These are phyloP conservation scores for Hypocryptadius cinnamomeus DNA, from an alignment of 2,113 vertebrate species.

Conservation along the genomic window DNA sequence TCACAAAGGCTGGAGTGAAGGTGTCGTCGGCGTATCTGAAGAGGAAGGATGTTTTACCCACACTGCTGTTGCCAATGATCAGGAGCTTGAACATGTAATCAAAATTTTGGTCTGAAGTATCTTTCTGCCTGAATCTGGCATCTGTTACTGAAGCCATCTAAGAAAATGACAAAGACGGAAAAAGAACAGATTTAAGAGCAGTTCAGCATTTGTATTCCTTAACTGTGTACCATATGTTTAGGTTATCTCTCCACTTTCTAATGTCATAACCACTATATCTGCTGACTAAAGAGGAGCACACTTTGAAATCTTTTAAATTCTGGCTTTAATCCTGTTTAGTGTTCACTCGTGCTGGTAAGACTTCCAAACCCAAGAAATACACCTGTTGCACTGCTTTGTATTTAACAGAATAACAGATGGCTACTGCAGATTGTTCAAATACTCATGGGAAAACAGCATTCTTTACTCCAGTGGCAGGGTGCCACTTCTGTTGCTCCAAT, in stretches of 20 bases:
- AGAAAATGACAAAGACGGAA: constrained; percentile 27
- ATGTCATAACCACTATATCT: neutral
- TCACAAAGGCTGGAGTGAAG: constrained; percentile 95
- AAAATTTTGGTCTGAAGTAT: constrained; percentile 97
- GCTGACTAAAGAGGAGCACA: neutral
- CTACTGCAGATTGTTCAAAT: constrained; percentile 6
- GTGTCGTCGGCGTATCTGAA: constrained; percentile 96
- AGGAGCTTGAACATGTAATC: constrained; percentile 99
- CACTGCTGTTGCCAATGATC: constrained; percentile 97
- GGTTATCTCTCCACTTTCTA: neutral
- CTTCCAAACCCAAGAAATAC: neutral
- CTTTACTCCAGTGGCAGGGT: constrained; percentile 8
- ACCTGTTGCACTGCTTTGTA: neutral
- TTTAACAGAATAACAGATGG: constrained; percentile 12
- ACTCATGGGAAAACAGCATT: constrained; percentile 24
- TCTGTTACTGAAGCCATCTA: constrained; percentile 96
- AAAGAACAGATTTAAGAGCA: constrained; percentile 37
- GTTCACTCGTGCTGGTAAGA: neutral
- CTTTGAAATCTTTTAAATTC: neutral
- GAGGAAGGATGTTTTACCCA: constrained; percentile 96
- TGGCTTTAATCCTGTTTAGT: neutral
- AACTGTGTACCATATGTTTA: neutral
- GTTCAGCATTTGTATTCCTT: neutral
- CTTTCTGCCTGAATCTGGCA: constrained; percentile 85
- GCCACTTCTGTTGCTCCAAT: constrained; percentile 6